Evolutionary conservation across 2,888 invertebrate species (phyloP), one percentile per base, ranked within the genome.

Genomic region (Agrochola litura): DNA sequence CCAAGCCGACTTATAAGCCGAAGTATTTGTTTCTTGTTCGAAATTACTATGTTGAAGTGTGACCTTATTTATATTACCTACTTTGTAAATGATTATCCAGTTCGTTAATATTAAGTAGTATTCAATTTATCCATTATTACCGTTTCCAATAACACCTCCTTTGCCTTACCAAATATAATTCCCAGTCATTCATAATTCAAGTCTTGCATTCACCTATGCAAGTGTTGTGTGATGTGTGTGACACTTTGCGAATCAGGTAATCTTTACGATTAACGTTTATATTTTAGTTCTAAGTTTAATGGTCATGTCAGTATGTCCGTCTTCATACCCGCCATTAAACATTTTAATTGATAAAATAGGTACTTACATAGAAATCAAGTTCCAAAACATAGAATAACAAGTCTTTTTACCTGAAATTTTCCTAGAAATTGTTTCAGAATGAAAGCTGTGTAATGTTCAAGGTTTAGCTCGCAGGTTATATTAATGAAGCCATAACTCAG

Each of bases 401-500:
- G 46, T 54, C 14, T n/a, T n/a, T 5, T 8, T 25, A 37, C n/a
- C 73, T 6, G 6, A 56, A 19, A 10, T 4, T 12, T 37, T 22
- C n/a, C 1, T 16, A 25, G 1, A 68, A 41, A 12, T 41, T n/a
- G 19, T 22, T 58, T 58, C n/a, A 41, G n/a, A 30, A 66, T 16
- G 12, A 66, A 37, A 69, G 3, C 60, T 52, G 16, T 67, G 41
- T n/a, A 49, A 3, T 52, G 54, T 43, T 37, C 14, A 25, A 25
- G 30, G 60, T 37, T 61, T 19, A 71, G 25, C 61, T 46, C 37
- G 60, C 14, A 70, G 22, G 58, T 64, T 56, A 64, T 37, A 78
- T 49, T 83, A 81, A 68, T 41, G 46, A 73, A 46, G n/a, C 25
- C 69, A 65, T 73, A 74, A 82, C 46, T 75, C 58, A 70, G 73